phyloP scores from a whole-genome alignment of 2,888 invertebrate genomes.

The Aphodius granarius region DNA sequence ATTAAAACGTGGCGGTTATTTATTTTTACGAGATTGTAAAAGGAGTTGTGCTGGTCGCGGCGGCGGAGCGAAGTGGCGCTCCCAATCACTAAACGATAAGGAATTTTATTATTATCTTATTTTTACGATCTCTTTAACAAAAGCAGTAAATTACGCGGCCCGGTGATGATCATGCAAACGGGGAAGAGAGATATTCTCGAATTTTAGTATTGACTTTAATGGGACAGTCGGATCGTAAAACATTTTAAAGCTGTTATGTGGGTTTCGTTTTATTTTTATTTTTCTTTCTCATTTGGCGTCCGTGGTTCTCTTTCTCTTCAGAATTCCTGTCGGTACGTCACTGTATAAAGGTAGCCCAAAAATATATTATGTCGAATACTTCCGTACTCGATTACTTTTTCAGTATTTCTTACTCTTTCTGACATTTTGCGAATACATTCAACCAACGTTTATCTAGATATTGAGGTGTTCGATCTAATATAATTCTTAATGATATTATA shows the following conservation, averaged over 20 bases:
- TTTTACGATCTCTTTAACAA: slow-evolving; percentile 23
- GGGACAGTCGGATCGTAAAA: slow-evolving; percentile 26
- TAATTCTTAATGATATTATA: neutral
- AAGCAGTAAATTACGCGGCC: slow-evolving; percentile 19
- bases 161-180: slow-evolving; percentile 18
- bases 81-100: slow-evolving; percentile 6
- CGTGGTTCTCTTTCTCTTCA: neutral
- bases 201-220: slow-evolving; percentile 29
- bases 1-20: neutral
- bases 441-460: neutral
- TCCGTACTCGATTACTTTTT: neutral
- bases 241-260: slow-evolving; percentile 9
- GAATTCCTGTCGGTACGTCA: neutral
- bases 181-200: slow-evolving; percentile 24
- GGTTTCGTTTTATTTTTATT: slow-evolving; percentile 4
- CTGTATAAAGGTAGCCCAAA: slow-evolving; percentile 3
- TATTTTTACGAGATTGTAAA: neutral
- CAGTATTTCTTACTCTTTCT: neutral
- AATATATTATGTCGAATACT: slow-evolving; percentile 6
- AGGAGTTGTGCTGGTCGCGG: slow-evolving; percentile 1
- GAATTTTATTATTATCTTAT: slow-evolving; percentile 15
- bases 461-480: neutral
- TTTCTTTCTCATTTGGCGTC: neutral
- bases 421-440: neutral
- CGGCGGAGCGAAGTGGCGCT: neutral